Evolutionary conservation across 2,113 vertebrate species (phyloP), one percentile per base, ranked within the genome.

Genomic region (Neodontobutis hainanensis): DNA sequence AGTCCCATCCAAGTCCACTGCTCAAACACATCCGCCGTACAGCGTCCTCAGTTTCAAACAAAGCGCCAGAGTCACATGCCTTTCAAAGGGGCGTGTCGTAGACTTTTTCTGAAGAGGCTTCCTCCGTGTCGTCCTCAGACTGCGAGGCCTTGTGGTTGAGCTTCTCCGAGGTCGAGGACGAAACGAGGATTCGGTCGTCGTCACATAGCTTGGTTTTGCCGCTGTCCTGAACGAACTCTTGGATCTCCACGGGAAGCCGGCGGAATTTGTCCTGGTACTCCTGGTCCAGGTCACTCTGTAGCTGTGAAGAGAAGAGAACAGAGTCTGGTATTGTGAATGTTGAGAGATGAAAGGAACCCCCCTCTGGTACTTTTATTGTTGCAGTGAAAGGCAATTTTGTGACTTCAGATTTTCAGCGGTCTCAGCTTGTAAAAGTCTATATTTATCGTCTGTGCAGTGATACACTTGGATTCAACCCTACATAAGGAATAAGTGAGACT

Each of bases 261-360:
- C 95, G 95, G 82, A 99, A 99, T 86, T 98, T 98, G 93, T 98
- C 97, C 92, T 98, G 97, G 80, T 98, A 98, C 77, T 99, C 97
- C 87, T 98, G 96, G 86, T 98, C 97, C 83, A 99, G 92, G 75
- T 98, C 95, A 66, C 85, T 93, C 94, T 98, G 96, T 47, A 98
- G 93, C 97, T 98, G 87, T 55, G 77, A 70, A 85, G 65, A 77
- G 61, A 82, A 5, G 59, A 9, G 8, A 47, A 14, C 7, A 32
- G 9, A 5, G 12, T 11, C 2, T 11, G 8, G 7, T 46, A 46
- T 9, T 4, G 12, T 11, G 44, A 46, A 11, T 46, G 44, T 46
- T 46, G 44, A 46, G 44, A 46, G 12, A 46, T 8, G 38, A 40
- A 40, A 40, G 3, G 5, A 2, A 8, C 38, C 4, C 3, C 38